Evolutionary conservation across 2,888 invertebrate species (phyloP).

Genomic region (Pammene aurita): DNA sequence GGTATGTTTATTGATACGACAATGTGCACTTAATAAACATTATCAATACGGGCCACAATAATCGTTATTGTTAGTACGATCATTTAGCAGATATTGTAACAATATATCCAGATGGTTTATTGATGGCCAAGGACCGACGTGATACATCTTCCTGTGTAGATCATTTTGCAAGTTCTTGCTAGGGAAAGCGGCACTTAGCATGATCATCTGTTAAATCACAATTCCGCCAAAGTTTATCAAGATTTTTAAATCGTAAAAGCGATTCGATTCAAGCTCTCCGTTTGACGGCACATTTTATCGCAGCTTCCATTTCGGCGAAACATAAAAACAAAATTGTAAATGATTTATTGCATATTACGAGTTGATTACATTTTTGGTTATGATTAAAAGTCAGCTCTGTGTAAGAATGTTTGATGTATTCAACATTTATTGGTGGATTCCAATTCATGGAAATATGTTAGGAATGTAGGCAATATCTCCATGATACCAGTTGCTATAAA

Average conservation of each 20-base stretch:
- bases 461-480: background rate
- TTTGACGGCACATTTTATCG: constrained; percentile 25
- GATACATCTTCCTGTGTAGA: no score
- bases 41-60: no score
- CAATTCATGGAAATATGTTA: background rate
- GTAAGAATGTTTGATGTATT: constrained; percentile 6
- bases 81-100: no score
- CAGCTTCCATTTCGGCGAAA: constrained; percentile 14
- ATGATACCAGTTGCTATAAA: background rate
- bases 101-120: no score
- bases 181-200: background rate
- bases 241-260: constrained; percentile 32
- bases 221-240: constrained; percentile 26
- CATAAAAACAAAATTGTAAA: constrained; percentile 25
- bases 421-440: constrained; percentile 15
- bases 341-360: constrained; percentile 27
- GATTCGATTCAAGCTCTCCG: background rate
- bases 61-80: no score
- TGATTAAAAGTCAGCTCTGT: background rate
- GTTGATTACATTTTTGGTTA: constrained; percentile 27
- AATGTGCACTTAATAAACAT: no score
- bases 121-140: no score
- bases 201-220: constrained; percentile 12
- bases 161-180: background rate
- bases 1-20: no score